A percentile compares a stretch with the other conserved stretches of the same genome.
Conservation (phyloP, 2,888 invertebrate genomes). For the Ormia ochracea region DNA sequence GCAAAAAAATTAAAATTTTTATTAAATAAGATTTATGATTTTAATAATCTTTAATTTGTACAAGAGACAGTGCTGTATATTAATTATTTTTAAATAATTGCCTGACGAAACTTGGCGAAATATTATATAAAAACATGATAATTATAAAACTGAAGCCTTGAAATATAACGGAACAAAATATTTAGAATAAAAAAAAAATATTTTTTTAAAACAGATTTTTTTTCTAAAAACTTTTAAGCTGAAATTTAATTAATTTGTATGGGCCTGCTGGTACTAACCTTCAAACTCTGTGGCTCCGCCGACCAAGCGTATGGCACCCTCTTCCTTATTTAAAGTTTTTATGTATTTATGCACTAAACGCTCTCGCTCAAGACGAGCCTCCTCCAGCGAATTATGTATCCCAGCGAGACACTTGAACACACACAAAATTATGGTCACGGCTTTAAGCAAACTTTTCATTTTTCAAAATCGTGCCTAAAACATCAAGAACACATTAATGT, state of each 20-base stretch:
- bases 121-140: no score
- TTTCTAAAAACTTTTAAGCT: no score
- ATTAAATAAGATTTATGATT: no score
- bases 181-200: no score
- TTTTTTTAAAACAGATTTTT: no score
- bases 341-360: conserved; percentile 83
- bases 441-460: conserved; percentile 10
- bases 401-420: conserved; percentile 55
- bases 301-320: conserved; percentile 84
- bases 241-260: background rate
- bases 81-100: no score
- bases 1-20: no score
- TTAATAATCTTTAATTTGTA: no score
- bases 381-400: conserved; percentile 71
- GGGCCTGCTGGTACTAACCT: conserved; percentile 79
- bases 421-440: background rate
- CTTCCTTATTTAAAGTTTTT: conserved; percentile 83
- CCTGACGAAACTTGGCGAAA: no score
- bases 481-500: background rate
- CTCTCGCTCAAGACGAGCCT: conserved; percentile 77
- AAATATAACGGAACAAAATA: no score
- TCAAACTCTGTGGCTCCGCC: conserved; percentile 84
- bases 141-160: no score
- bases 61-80: no score
- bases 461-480: background rate